phyloP scores from a whole-genome alignment of 2,888 invertebrate species.

The Reticulitermes lucifugus region DNA sequence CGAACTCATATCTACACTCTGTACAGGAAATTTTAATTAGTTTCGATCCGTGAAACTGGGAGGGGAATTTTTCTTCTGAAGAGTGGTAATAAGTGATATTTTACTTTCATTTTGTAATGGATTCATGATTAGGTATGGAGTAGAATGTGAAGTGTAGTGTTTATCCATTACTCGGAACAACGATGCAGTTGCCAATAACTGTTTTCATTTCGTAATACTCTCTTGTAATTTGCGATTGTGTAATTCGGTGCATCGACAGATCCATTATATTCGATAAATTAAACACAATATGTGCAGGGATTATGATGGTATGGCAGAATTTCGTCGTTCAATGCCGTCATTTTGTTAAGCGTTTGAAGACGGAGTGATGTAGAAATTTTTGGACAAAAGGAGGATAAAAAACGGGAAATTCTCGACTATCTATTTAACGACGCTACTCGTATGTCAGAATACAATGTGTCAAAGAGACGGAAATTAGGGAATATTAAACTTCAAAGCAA shows the following conservation, averaged over 20 bases:
- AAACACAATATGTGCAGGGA: background rate
- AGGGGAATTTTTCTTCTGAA: background rate
- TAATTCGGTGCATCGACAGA: background rate
- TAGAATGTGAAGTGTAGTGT: background rate
- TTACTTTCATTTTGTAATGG: background rate
- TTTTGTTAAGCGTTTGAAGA: background rate
- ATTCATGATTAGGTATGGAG: background rate
- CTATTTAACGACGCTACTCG: too few relatives aligned
- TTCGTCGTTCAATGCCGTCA: background rate
- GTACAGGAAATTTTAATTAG: background rate
- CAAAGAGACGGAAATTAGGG: too few relatives aligned
- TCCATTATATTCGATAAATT: background rate
- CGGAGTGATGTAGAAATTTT: too few relatives aligned
- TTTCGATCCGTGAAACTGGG: background rate
- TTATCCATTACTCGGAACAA: background rate
- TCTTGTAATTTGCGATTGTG: background rate
- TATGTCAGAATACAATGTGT: too few relatives aligned
- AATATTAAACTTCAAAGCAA: too few relatives aligned
- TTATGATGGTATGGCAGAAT: background rate
- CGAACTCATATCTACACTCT: background rate
- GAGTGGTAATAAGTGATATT: background rate
- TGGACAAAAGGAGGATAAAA: too few relatives aligned
- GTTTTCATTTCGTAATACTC: background rate
- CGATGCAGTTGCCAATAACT: background rate
- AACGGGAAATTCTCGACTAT: too few relatives aligned